Evolutionary conservation across 92 coral and sea anemone genomes (phyloP).

Genomic region (Epizoanthus scotinus): DNA sequence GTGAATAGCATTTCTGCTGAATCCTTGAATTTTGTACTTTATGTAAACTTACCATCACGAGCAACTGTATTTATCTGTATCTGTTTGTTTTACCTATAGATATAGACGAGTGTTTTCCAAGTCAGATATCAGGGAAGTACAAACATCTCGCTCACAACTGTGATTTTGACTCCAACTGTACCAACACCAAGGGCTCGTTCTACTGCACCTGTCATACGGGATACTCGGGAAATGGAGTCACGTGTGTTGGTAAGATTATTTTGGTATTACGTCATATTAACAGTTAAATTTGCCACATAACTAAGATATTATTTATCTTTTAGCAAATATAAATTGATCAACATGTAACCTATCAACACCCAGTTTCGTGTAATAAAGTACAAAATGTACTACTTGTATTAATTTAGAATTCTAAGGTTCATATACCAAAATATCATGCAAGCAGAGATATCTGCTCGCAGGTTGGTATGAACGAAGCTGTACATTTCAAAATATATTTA

Average conservation of each 20-base stretch:
- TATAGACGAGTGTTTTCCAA: background rate
- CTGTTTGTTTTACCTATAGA: background rate
- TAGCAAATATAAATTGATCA: too few relatives aligned
- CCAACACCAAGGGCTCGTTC: conserved; percentile 92
- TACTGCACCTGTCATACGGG: conserved; percentile 87
- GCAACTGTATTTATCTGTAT: background rate
- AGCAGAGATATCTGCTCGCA: too few relatives aligned
- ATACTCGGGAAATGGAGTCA: conserved; percentile 89
- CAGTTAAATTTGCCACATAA: background rate
- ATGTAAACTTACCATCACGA: background rate
- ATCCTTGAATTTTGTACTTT: background rate
- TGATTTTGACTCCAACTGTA: conserved; percentile 78
- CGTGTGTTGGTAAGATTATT: conserved; percentile 66
- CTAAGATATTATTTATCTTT: too few relatives aligned
- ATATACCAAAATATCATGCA: too few relatives aligned
- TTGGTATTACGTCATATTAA: too few relatives aligned
- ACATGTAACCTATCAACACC: too few relatives aligned
- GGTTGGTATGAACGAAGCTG: too few relatives aligned
- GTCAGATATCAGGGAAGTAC: background rate
- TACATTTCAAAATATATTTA: too few relatives aligned
- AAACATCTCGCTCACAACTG: conserved; percentile 49
- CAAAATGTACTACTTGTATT: too few relatives aligned
- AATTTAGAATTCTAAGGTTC: too few relatives aligned
- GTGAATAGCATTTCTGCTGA: background rate
- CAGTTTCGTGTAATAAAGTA: too few relatives aligned